Conservation (phyloP, 2,888 invertebrate genomes). For the Lymantria monacha region DNA sequence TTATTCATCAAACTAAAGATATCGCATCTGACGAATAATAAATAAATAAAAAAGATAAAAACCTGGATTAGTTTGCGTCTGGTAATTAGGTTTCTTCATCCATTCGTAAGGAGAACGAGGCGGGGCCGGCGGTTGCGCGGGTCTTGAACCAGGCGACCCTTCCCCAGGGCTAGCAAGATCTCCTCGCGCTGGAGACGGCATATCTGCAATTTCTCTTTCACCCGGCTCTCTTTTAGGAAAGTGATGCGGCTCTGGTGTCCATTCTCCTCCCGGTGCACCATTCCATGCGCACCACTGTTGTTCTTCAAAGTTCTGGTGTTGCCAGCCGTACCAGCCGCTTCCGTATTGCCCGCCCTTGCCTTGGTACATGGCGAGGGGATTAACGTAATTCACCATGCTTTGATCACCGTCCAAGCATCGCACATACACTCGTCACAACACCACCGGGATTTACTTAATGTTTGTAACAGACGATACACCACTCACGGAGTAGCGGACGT, state of each 20-base stretch:
- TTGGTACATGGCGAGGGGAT: slow-evolving; percentile 86
- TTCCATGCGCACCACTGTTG: slow-evolving; percentile 83
- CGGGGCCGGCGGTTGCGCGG: slow-evolving; percentile 84
- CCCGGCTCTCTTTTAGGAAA: slow-evolving; percentile 72
- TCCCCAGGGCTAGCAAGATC: slow-evolving; percentile 82
- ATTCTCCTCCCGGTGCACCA: slow-evolving; percentile 72
- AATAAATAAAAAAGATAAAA: slow-evolving; percentile 37
- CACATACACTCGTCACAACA: slow-evolving; percentile 77
- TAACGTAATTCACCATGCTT: slow-evolving; percentile 89
- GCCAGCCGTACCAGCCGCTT: slow-evolving; percentile 77
- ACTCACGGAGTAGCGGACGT: slow-evolving; percentile 55
- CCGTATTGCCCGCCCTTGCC: slow-evolving; percentile 83
- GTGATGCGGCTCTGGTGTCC: slow-evolving; percentile 76
- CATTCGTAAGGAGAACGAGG: slow-evolving; percentile 93
- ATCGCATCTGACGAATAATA: neutral
- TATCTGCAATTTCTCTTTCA: slow-evolving; percentile 67
- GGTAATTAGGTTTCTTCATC: slow-evolving; percentile 95
- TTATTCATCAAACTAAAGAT: neutral
- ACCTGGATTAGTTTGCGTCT: slow-evolving; percentile 93
- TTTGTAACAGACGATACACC: slow-evolving; percentile 43
- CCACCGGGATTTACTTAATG: slow-evolving; percentile 42
- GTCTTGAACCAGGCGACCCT: slow-evolving; percentile 75
- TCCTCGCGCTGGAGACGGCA: slow-evolving; percentile 75
- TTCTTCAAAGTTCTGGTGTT: slow-evolving; percentile 79
- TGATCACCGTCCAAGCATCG: slow-evolving; percentile 75